A percentile compares a stretch with the other conserved stretches of the same genome.
Conservation (phyloP, 2,888 invertebrate genomes). For the Metalampra italica region DNA sequence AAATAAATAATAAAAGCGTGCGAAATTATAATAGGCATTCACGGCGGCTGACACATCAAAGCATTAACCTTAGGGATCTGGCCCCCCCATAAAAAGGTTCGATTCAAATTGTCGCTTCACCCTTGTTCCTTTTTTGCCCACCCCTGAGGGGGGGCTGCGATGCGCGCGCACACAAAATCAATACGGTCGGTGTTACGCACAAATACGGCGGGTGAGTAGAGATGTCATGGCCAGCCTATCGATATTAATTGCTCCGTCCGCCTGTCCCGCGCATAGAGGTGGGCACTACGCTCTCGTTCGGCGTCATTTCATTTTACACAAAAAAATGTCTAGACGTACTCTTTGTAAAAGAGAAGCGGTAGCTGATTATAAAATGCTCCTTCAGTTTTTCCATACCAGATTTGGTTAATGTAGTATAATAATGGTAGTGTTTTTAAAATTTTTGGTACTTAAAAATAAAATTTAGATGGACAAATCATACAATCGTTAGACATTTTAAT, state of each 20-base stretch:
- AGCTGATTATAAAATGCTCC: no score
- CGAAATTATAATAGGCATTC: conserved; percentile 19
- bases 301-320: neutral
- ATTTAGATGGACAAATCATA: no score
- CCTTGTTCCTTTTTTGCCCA: conserved; percentile 59
- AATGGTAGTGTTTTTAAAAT: no score
- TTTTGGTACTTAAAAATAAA: no score
- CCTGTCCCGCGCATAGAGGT: conserved; percentile 3
- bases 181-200: conserved; percentile 71
- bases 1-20: conserved; percentile 1
- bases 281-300: conserved; percentile 17
- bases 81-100: conserved; percentile 70
- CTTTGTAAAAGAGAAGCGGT: no score
- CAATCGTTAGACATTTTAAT: no score
- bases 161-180: conserved; percentile 75
- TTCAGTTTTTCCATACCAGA: no score
- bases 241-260: conserved; percentile 33
- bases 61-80: conserved; percentile 68
- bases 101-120: conserved; percentile 67
- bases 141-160: conserved; percentile 27
- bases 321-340: neutral
- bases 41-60: conserved; percentile 36
- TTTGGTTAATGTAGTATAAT: no score
- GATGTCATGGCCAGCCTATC: conserved; percentile 63
- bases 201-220: conserved; percentile 56